These are phyloP conservation scores for Scortum barcoo DNA, from an alignment of 2,113 vertebrate species.

Conservation along the genomic window DNA sequence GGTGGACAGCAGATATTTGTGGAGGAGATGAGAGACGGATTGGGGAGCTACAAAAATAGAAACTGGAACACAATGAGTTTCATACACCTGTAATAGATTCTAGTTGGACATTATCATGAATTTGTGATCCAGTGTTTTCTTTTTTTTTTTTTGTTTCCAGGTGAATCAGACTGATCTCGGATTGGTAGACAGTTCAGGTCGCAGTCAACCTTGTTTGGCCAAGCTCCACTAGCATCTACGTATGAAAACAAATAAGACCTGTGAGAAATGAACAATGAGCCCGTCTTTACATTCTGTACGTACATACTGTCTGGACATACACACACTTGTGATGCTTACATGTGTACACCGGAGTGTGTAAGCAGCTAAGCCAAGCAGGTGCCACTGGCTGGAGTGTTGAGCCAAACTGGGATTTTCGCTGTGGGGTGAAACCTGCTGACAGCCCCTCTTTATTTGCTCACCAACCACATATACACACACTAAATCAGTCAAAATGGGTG, in stretches of 20 bases:
- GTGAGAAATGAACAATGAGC: slow-evolving; percentile 49
- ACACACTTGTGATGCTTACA: background rate
- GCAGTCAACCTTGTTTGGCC: slow-evolving; percentile 68
- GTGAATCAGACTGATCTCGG: background rate
- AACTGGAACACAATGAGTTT: slow-evolving; percentile 8
- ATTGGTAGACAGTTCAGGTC: slow-evolving; percentile 57
- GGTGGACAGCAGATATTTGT: slow-evolving; percentile 29
- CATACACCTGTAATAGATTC: slow-evolving; percentile 44
- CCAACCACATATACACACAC: background rate
- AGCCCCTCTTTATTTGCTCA: slow-evolving; percentile 45
- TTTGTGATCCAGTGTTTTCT: slow-evolving; percentile 18
- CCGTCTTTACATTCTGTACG: slow-evolving; percentile 49
- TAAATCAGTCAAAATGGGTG: slow-evolving; percentile 9
- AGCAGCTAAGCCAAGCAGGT: slow-evolving; percentile 42
- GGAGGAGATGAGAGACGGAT: background rate
- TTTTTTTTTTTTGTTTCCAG: too few relatives aligned
- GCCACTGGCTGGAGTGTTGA: slow-evolving; percentile 48
- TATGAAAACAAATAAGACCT: slow-evolving; percentile 74
- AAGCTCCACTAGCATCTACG: slow-evolving; percentile 60
- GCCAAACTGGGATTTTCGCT: slow-evolving; percentile 65
- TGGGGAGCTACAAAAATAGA: background rate
- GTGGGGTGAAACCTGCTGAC: slow-evolving; percentile 66
- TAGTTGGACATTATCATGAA: background rate
- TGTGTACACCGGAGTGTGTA: slow-evolving; percentile 33
- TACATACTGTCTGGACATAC: slow-evolving; percentile 17